phyloP scores from a whole-genome alignment of 2,888 invertebrate species.

The Melinopterus prodromus region DNA sequence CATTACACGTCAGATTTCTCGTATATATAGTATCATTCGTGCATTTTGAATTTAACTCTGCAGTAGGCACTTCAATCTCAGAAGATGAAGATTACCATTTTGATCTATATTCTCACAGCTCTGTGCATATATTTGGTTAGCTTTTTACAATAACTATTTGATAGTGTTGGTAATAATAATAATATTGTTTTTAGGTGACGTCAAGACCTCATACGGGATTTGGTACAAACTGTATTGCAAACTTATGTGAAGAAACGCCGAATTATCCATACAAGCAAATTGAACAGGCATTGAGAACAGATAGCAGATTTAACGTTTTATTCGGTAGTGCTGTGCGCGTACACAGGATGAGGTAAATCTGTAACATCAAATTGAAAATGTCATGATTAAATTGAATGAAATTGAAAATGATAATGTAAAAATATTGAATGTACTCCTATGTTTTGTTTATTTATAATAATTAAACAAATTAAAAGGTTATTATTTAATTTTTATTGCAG shows the following conservation, averaged over 20 bases:
- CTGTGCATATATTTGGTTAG: background rate
- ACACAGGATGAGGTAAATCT: too few species aligned
- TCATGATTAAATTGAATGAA: too few species aligned
- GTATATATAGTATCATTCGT: background rate
- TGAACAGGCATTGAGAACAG: slow-evolving; percentile 8
- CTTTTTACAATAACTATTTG: background rate
- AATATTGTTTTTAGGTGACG: background rate
- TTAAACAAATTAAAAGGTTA: too few species aligned
- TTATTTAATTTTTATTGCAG: too few species aligned
- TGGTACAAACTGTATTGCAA: slow-evolving; percentile 6
- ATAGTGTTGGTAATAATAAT: background rate
- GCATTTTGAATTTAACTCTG: background rate
- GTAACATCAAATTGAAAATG: too few species aligned
- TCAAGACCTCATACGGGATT: background rate
- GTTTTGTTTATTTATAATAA: too few species aligned
- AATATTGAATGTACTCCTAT: too few species aligned
- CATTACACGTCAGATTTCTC: background rate
- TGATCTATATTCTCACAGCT: background rate
- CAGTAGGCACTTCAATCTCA: background rate
- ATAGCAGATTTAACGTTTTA: background rate
- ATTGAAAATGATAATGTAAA: too few species aligned
- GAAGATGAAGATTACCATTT: background rate
- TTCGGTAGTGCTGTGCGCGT: background rate
- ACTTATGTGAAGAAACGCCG: slow-evolving; percentile 4
- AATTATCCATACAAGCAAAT: slow-evolving; percentile 26